Evolutionary conservation across 2,888 invertebrate species (phyloP), one percentile per base, ranked within the genome.

Genomic region (Notodonta dromedarius): DNA sequence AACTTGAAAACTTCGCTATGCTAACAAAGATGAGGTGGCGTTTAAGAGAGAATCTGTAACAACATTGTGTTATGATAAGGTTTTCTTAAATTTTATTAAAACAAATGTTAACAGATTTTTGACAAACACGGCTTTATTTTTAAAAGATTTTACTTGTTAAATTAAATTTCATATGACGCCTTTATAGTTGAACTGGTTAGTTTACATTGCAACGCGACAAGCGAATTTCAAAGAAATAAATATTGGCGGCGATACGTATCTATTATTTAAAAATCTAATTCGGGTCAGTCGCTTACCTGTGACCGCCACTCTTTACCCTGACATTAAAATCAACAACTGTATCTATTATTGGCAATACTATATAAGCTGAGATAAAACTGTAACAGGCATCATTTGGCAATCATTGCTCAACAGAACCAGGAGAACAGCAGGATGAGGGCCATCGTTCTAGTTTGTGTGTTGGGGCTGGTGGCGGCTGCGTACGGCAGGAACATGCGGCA

Each of bases 351-450:
- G 84, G 83, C 88, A 91, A 92, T 88, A 91, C 87, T 93, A 93
- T 93, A 93, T 88, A 93, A 93, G 78, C 85, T 81, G 73, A 84
- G 80, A 83, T 85, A 89, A 90, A 90, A 79, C 82, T 69, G 82
- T 76, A 86, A 88, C 87, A 84, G 83, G 88, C 71, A 93, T 91
- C 93, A 93, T 91, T 93, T 88, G 78, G 89, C 83, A 92, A 91
- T 88, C 85, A 82, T 90, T 89, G 78, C 87, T 72, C 76, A 88
- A 88, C 79, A 85, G 80, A 79, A 80, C 78, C 75, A 76, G 83
- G 81, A 86, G 79, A 76, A 67, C 75, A 76, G 70, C 82, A 89
- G 84, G 77, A 93, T 93, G 93, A 87, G 80, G 74, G 79, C 79
- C 65, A 70, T 82, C 57, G 77, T 84, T 56, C 65, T 85, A 78